Evolutionary conservation across 2,888 invertebrate species (phyloP).

Genomic region (Iphiclides podalirius): DNA sequence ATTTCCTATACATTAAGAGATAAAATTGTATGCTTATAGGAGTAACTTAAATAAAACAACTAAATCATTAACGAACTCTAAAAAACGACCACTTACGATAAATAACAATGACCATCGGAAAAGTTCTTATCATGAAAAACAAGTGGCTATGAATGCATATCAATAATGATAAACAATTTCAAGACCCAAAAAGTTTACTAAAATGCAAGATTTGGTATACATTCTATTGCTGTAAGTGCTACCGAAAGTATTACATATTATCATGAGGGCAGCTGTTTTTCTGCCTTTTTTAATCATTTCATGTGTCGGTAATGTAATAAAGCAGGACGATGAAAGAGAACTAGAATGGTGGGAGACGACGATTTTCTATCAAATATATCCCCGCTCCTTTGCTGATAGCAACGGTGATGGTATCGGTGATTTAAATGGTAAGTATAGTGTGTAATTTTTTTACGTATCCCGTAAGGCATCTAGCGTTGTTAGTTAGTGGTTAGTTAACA

Average conservation of each 20-base stretch:
- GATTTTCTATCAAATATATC: slow-evolving; percentile 89
- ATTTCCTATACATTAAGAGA: too few relatives aligned
- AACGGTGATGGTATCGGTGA: slow-evolving; percentile 86
- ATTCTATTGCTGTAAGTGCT: not conserved
- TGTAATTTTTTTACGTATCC: too few relatives aligned
- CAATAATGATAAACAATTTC: slow-evolving; percentile 4
- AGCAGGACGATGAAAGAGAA: slow-evolving; percentile 39
- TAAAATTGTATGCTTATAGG: too few relatives aligned
- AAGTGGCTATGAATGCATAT: slow-evolving; percentile 3
- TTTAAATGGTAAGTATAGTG: slow-evolving; percentile 67
- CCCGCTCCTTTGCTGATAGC: slow-evolving; percentile 88
- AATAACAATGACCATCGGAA: not conserved
- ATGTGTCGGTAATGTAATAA: slow-evolving; percentile 38
- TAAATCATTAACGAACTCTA: not conserved
- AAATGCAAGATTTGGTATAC: not conserved
- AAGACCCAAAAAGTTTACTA: not conserved
- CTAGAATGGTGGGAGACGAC: slow-evolving; percentile 88
- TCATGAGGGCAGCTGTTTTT: slow-evolving; percentile 47
- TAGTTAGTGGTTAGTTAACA: too few relatives aligned
- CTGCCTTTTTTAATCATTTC: slow-evolving; percentile 43
- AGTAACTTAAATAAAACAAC: too few relatives aligned
- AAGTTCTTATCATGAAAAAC: slow-evolving; percentile 12
- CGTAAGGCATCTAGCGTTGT: too few relatives aligned
- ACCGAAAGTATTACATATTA: not conserved
- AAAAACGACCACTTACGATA: not conserved